Base-by-base conservation (phyloP, 1,140 invertebrate genomes). In the Dendrolimus punctatus region DNA sequence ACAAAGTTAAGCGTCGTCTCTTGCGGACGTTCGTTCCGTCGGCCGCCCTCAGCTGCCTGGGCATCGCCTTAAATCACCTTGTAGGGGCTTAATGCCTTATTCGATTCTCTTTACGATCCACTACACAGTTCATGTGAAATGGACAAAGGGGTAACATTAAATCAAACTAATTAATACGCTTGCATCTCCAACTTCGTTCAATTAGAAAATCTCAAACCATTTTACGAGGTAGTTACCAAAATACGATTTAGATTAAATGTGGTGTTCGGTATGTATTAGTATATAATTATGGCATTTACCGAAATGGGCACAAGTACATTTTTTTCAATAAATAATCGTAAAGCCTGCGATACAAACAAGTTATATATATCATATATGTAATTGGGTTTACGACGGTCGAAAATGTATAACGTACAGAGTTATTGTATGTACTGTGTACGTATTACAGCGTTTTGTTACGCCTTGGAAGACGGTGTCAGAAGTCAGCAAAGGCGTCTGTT, bases 1-100 rank as follows among this genome's bases (percentile, higher is more conserved):
- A 85, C 85, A 76, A 79, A 85, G 74, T 86, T 84, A 85, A 77
- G 68, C 68, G 71, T 59, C 71, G 64, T 60, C 63, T 70, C 60
- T 69, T 63, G 65, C 65, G 71, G 71, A 70, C 66, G 56, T 66
- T 60, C 61, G 52, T 57, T 58, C 57, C 39, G 58, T 55, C 63
- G 61, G 54, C 59, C 55, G 55, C 58, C 60, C 56, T 54, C 46
- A 50, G 55, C 45, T 50, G 52, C 61, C 62, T 58, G 52, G 62
- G 63, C 69, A 49, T 64, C 53, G 64, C 55, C 58, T 58, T 64
- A 69, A 64, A 71, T 69, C 71, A 64, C 67, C 67, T 68, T 69
- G 58, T 66, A 62, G 62, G 58, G 55, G 54, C 62, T 72, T 66
- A 72, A 62, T 68, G 60, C 66, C 60, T 59, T 57, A 48, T 59